phyloP scores from a whole-genome alignment of 2,113 vertebrate genomes.

The Syngnathus floridae region DNA sequence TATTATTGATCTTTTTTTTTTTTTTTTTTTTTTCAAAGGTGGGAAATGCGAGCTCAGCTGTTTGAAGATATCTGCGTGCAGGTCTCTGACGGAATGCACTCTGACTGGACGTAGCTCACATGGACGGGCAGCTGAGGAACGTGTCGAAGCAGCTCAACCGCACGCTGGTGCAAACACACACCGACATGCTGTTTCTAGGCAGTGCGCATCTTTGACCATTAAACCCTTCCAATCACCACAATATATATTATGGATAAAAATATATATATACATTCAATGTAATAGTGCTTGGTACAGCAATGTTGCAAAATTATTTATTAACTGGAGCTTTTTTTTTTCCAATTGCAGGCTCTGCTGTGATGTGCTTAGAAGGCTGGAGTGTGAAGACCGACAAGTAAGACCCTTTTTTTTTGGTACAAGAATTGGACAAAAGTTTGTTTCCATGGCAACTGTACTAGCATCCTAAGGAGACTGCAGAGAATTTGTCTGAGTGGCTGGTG shows the following conservation, averaged over 20 bases:
- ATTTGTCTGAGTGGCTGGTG: slow-evolving; percentile 13
- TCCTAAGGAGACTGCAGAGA: slow-evolving; percentile 10
- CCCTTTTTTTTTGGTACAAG: slow-evolving; percentile 40
- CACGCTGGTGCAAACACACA: slow-evolving; percentile 23
- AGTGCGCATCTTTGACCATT: slow-evolving; percentile 3
- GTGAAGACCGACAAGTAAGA: slow-evolving; percentile 27
- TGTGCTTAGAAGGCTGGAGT: slow-evolving; percentile 9
- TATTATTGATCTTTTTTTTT: slow-evolving; percentile 9
- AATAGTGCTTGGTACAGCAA: background rate
- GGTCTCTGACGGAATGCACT: slow-evolving; percentile 44
- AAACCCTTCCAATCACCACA: too few relatives aligned
- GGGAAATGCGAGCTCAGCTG: slow-evolving; percentile 31
- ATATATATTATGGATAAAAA: too few relatives aligned
- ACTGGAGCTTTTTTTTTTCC: background rate
- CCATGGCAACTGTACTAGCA: slow-evolving; percentile 51
- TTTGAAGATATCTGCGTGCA: slow-evolving; percentile 21
- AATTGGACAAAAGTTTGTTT: slow-evolving; percentile 46
- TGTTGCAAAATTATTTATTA: slow-evolving; percentile 1
- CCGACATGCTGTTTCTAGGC: slow-evolving; percentile 36
- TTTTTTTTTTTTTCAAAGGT: slow-evolving; percentile 6
- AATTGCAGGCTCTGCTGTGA: background rate
- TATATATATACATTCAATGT: background rate
- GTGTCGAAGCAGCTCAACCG: slow-evolving; percentile 30
- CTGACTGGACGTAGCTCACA: slow-evolving; percentile 40
- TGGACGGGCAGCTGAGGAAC: slow-evolving; percentile 36